phyloP scores from a whole-genome alignment of 2,113 vertebrate species.

The Phrynosoma blainvillii region DNA sequence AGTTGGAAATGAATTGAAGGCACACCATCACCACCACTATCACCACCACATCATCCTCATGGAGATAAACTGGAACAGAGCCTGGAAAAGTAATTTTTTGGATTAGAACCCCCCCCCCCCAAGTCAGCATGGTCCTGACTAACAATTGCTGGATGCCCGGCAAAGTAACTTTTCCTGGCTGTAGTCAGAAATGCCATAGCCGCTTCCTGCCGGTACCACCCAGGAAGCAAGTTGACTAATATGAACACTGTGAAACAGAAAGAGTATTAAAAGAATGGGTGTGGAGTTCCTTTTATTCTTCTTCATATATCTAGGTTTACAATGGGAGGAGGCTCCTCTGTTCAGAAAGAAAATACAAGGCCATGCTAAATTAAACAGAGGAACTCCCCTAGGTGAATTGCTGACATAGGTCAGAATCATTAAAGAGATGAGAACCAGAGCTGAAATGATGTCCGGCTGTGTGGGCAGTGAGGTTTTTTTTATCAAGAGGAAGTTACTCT shows the following conservation, averaged over 20 bases:
- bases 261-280: constrained; percentile 11
- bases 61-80: no score
- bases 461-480: no score
- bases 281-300: constrained; percentile 56
- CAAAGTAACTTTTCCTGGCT: no score
- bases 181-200: not conserved
- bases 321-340: constrained; percentile 33
- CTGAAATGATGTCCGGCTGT: not conserved
- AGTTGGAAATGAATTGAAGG: no score
- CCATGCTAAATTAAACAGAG: constrained; percentile 53
- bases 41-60: no score
- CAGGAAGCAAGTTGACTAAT: not conserved
- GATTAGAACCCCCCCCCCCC: no score
- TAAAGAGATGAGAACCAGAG: constrained; percentile 28
- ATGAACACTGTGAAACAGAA: not conserved
- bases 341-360: constrained; percentile 57
- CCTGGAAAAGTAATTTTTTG: no score
- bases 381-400: constrained; percentile 51
- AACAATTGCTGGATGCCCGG: not conserved
- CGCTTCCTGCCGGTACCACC: not conserved
- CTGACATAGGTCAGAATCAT: constrained; percentile 41
- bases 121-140: no score
- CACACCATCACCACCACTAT: no score
- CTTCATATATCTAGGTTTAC: constrained; percentile 23
- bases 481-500: no score